phyloP scores from a whole-genome alignment of 2,797 vertebrate genomes.

The Poeciliopsis infans region DNA sequence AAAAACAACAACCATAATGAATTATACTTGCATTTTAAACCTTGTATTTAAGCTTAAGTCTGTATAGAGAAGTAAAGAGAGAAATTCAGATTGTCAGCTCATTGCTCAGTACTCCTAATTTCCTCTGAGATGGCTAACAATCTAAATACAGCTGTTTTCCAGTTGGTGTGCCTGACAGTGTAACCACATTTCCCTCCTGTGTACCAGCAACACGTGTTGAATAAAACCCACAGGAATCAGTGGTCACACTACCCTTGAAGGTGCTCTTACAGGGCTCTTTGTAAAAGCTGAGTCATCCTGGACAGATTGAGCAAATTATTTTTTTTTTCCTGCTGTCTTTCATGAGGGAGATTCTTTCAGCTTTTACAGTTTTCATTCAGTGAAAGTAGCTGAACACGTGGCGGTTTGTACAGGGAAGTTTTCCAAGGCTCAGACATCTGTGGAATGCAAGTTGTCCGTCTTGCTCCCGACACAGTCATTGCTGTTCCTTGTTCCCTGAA shows the following conservation, averaged over 20 bases:
- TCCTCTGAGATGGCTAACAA: conserved; percentile 39
- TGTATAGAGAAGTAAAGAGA: not conserved
- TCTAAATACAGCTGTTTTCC: conserved; percentile 46
- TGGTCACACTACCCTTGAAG: conserved; percentile 30
- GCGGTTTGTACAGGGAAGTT: conserved; percentile 37
- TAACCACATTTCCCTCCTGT: conserved; percentile 28
- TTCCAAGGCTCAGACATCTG: conserved; percentile 55
- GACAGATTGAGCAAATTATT: conserved; percentile 31
- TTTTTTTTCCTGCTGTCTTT: not conserved
- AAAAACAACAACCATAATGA: conserved; percentile 7
- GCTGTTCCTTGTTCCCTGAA: conserved; percentile 33
- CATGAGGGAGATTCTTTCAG: conserved; percentile 7
- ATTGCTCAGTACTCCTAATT: conserved; percentile 40
- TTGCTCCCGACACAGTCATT: conserved; percentile 28
- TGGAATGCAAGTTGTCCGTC: conserved; percentile 43
- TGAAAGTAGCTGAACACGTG: conserved; percentile 59
- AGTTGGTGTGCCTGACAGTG: conserved; percentile 23
- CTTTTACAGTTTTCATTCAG: conserved; percentile 44
- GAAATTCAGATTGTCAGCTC: conserved; percentile 20
- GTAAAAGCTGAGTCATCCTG: conserved; percentile 67
- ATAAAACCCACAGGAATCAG: conserved; percentile 28
- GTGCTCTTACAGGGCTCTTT: conserved; percentile 44
- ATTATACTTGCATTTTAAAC: conserved; percentile 12
- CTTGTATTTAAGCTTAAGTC: conserved; percentile 20
- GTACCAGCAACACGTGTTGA: conserved; percentile 14